These are phyloP conservation scores for Agriopis marginaria DNA, from an alignment of 2,888 invertebrate species.

Conservation along the genomic window DNA sequence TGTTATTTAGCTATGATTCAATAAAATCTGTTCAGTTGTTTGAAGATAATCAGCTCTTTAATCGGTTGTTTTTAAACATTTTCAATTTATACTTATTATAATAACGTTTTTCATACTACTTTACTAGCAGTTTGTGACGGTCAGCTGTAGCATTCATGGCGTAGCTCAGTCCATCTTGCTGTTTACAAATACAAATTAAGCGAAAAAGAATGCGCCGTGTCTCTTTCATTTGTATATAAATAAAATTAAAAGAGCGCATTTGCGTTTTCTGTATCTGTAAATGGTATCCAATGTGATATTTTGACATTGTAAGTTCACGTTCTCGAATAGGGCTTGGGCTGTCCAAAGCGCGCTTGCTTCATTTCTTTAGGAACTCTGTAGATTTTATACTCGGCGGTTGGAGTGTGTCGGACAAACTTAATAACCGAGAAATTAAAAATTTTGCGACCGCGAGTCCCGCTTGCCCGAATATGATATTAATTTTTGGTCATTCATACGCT, in stretches of 20 bases:
- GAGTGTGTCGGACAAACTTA: constrained; percentile 50
- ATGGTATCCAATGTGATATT: not conserved
- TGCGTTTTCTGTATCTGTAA: not conserved
- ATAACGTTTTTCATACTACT: no score
- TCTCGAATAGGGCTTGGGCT: no score
- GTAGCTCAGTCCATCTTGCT: no score
- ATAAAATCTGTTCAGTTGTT: no score
- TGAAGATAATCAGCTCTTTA: no score
- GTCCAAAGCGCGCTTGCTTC: not conserved
- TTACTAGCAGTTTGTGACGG: no score
- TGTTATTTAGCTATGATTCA: no score
- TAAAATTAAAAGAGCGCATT: not conserved
- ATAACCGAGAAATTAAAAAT: constrained; percentile 59
- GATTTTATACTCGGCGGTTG: not conserved
- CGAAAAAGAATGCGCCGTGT: no score
- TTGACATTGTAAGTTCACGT: not conserved
- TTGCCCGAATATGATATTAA: constrained; percentile 41
- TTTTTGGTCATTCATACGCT: constrained; percentile 38
- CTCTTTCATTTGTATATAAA: not conserved
- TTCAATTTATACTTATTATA: no score
- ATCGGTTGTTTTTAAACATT: no score
- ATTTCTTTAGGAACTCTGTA: not conserved
- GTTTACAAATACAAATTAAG: no score
- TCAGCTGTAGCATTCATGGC: no score
- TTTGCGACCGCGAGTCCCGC: constrained; percentile 40